Evolutionary conservation across 2,113 vertebrate species (phyloP).

Genomic region (Pollachius pollachius): DNA sequence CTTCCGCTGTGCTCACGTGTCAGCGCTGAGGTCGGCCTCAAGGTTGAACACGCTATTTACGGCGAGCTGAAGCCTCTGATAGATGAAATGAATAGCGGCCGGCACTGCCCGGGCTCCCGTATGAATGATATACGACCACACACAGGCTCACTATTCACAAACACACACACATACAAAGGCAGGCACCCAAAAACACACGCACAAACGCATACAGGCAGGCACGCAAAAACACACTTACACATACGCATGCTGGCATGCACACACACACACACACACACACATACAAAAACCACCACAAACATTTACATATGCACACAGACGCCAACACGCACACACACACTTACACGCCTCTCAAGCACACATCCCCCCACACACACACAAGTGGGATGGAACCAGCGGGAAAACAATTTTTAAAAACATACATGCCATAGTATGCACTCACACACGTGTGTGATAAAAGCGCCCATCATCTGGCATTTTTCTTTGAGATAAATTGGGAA

Average conservation of each 20-base stretch:
- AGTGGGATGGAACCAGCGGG: too few relatives aligned
- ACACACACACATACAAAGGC: background rate
- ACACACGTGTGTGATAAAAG: too few relatives aligned
- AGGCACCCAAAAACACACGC: background rate
- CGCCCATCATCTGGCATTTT: too few relatives aligned
- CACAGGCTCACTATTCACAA: background rate
- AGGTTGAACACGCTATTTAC: conserved; percentile 13
- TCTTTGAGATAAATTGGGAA: too few relatives aligned
- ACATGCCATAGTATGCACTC: background rate
- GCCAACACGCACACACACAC: background rate
- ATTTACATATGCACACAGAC: too few relatives aligned
- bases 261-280: too few relatives aligned
- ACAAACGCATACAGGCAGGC: too few relatives aligned
- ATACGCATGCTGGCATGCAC: too few relatives aligned
- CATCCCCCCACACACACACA: background rate
- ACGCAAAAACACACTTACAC: too few relatives aligned
- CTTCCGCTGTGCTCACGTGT: conserved; percentile 8
- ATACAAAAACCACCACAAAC: too few relatives aligned
- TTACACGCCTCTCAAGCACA: background rate
- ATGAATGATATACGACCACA: conserved; percentile 11
- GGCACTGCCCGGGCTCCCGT: background rate
- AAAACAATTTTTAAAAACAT: background rate
- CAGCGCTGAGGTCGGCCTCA: conserved; percentile 27
- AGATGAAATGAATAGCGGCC: conserved; percentile 19
- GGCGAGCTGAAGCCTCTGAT: conserved; percentile 21